Base-by-base conservation (phyloP, 2,113 vertebrate species). In the Anolis sagrei region DNA sequence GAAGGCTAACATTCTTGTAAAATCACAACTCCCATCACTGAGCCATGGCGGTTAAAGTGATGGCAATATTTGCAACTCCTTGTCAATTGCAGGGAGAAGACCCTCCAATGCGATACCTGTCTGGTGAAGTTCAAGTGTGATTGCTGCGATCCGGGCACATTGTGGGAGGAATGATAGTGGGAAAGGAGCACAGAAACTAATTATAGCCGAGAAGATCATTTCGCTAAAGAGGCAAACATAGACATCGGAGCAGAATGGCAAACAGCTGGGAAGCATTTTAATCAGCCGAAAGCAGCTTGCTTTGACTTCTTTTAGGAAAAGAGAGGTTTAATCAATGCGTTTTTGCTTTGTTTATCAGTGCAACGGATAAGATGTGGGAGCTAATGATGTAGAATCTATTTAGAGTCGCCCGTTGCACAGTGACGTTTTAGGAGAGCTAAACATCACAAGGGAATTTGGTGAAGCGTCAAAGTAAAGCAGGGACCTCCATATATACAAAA, bases 231-330 rank as follows among this genome's bases (percentile, higher is more conserved):
- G 62, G 73, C 16, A 44, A 83, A 48, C 32, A 32, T 81, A 82
- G 82, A 39, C 32, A 1, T 62, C 70, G 74, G 82, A 89, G n/a
- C 61, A 81, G 87, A 82, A 80, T 10, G 25, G 32, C 16, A 79
- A 89, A 86, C 76, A 89, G 70, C 70, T 89, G 70, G 86, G 81
- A 69, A 89, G 89, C 64, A 79, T 44, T 90, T 77, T 83, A 82
- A 85, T 89, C 76, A 80, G 66, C 25, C 21, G 39, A 86, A 87
- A 61, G 32, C 82, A 83, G 68, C 69, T 5, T 0, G 48, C 83
- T 70, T 70, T 72, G 49, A 62, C 48, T 44, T 18, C 32, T 79
- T 83, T 73, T 72, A 87, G 85, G 51, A 81, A 44, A 66, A 29
- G 29, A 79, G n/a, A 34, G 76, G 74, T 79, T 88, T 89, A 83